Evolutionary conservation across 2,888 invertebrate species (phyloP).

Genomic region (Himalopsyche japonica): DNA sequence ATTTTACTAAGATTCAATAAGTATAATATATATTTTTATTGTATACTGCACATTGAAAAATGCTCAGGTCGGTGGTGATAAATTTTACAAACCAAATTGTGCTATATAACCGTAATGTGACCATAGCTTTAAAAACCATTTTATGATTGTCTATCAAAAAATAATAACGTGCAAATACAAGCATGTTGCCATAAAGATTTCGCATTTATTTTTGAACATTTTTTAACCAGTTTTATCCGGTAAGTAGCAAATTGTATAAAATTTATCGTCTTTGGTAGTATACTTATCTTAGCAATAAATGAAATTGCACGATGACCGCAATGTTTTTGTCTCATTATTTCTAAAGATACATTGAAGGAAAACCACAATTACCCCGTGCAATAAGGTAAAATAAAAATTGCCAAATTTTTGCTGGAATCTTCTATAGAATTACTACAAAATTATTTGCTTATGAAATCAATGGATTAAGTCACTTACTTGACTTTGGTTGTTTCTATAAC

Average conservation of each 20-base stretch:
- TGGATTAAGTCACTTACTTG: too few relatives aligned
- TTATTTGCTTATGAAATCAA: too few relatives aligned
- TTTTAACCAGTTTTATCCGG: neutral
- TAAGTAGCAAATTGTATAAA: neutral
- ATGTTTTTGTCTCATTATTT: neutral
- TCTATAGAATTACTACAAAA: neutral
- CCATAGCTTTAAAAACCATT: neutral
- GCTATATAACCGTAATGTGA: too few relatives aligned
- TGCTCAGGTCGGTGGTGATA: too few relatives aligned
- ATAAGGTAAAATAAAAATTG: neutral
- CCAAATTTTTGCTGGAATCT: neutral
- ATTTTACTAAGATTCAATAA: too few relatives aligned
- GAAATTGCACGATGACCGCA: neutral
- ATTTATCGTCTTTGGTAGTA: neutral
- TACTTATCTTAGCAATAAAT: neutral
- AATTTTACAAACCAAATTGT: too few relatives aligned
- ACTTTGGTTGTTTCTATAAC: too few relatives aligned
- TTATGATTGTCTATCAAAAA: neutral
- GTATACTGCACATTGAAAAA: too few relatives aligned
- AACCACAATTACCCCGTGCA: neutral
- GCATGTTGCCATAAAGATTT: neutral
- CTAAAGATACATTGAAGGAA: neutral
- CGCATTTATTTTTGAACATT: neutral
- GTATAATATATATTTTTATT: too few relatives aligned
- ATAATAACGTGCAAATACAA: neutral